Evolutionary conservation across 2,888 invertebrate species (phyloP).

Genomic region (Drosophila longiperda): DNA sequence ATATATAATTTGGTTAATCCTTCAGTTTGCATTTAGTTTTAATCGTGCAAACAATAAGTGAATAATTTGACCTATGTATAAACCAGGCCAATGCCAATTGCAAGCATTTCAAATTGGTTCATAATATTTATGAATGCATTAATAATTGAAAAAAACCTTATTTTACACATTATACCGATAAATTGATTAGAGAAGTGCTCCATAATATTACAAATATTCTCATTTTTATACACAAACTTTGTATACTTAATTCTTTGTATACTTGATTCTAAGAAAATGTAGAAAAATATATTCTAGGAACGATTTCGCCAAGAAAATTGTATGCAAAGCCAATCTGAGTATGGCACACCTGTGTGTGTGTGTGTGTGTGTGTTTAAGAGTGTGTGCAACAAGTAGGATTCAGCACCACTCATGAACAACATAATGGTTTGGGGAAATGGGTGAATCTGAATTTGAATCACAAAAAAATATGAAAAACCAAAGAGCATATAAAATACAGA

Average conservation of each 20-base stretch:
- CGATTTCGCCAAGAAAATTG: constrained; percentile 2
- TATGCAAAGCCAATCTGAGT: constrained; percentile 11
- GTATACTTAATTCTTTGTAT: neutral
- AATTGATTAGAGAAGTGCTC: neutral
- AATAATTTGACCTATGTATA: neutral
- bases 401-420: constrained; percentile 44
- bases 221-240: neutral
- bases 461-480: constrained; percentile 68
- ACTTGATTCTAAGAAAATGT: neutral
- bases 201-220: neutral
- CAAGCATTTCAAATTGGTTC: neutral
- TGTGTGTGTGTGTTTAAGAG: constrained; percentile 12
- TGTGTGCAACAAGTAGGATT: constrained; percentile 54
- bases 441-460: constrained; percentile 52
- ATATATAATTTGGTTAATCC: neutral
- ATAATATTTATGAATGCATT: neutral
- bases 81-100: constrained; percentile 11
- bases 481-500: constrained; percentile 18
- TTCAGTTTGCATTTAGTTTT: neutral
- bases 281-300: neutral
- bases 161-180: neutral
- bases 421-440: constrained; percentile 24
- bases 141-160: neutral
- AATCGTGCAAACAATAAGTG: constrained; percentile 5
- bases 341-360: constrained; percentile 22